Evolutionary conservation across 2,797 vertebrate genomes (phyloP), one percentile per base, ranked within the genome.

Genomic region (Jordanella pulchra): DNA sequence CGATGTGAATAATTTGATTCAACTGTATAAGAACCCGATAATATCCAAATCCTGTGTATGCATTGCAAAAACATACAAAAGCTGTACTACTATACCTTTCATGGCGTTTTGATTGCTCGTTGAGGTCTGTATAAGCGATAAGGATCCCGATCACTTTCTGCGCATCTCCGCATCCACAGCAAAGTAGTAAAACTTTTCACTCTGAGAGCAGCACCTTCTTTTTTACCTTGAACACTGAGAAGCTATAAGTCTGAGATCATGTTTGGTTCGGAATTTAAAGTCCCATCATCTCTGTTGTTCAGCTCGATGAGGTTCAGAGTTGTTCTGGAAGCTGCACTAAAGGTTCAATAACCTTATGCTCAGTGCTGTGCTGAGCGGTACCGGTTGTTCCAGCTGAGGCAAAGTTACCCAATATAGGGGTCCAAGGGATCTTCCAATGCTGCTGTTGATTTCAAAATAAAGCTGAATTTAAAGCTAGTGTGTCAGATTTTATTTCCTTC

Each of bases 101-200:
- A 94, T 94, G 89, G 93, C 92, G 92, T 91, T 93, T 70, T 79
- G 23, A 64, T 89, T 73, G 82, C 81, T 91, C 61, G 87, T 77
- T 72, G 81, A 80, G 83, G 82, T 79, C 75, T 77, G 81, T 79
- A 88, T 87, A 89, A 91, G 90, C 89, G 88, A 89, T 88, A 85
- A 91, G 86, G 85, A 87, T 74, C 77, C 67, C 77, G 78, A 86
- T 93, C 90, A 93, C 89, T 93, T 91, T 84, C 42, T 89, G 88
- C 79, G 86, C 93, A 94, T 93, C 91, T 87, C 90, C 91, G 85
- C 90, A 91, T 93, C 89, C 87, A 90, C 79, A 17, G 69, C 82
- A 45, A 73, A 70, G 27, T 75, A 39, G 65, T 76, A 65, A 35
- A 87, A 86, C 7, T 69, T 66, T 42, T 54, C 65, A 5, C 65